A percentile compares a stretch with the other conserved stretches of the same genome.
phyloP scores from a whole-genome alignment of 2,888 invertebrate genomes.

The Autographa pulchrina region DNA sequence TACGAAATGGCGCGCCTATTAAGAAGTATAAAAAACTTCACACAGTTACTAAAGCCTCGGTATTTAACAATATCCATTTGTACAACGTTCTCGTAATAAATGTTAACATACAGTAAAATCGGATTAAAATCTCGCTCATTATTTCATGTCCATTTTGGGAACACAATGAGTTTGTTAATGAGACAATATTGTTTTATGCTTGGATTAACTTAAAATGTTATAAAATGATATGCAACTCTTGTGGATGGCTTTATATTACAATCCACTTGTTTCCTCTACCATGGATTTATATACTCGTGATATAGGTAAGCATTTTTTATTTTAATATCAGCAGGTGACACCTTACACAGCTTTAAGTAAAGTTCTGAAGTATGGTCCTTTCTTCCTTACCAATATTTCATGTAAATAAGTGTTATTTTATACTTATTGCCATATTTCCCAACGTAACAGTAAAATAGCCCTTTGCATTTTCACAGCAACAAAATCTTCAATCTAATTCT shows the following conservation, averaged over 20 bases:
- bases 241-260: background rate
- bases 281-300: too few species aligned
- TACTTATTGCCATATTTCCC: background rate
- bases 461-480: background rate
- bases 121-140: background rate
- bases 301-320: too few species aligned
- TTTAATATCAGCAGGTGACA: too few species aligned
- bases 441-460: background rate
- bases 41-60: background rate
- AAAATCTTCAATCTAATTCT: constrained; percentile 13
- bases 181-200: background rate
- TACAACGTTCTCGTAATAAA: background rate
- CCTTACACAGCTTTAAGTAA: too few species aligned
- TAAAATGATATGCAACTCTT: background rate
- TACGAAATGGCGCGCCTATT: background rate
- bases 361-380: too few species aligned
- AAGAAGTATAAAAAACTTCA: constrained; percentile 6
- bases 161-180: constrained; percentile 1
- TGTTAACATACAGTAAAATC: background rate
- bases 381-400: too few species aligned
- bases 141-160: background rate
- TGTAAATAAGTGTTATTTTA: too few species aligned
- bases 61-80: constrained; percentile 4
- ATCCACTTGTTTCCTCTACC: too few species aligned
- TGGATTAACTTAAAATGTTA: background rate